Conservation (phyloP, 2,888 invertebrate genomes). For the Idaea straminata region DNA sequence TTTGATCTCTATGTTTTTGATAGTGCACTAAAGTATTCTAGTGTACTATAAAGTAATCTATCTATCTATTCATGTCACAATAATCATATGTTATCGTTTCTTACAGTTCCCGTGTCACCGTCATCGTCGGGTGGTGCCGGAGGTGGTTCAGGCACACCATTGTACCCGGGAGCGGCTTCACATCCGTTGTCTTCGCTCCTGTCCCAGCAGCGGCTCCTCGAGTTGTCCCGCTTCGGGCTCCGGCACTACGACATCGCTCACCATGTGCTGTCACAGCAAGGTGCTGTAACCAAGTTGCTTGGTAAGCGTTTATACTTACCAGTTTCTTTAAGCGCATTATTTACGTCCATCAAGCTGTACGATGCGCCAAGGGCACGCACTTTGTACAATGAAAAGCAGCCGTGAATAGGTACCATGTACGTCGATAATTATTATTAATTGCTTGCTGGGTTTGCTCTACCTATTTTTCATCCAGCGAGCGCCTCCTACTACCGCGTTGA, state of each 20-base stretch:
- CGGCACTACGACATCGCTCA: slow-evolving; percentile 95
- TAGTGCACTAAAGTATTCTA: neutral
- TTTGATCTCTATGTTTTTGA: too few relatives aligned
- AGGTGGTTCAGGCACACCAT: slow-evolving; percentile 66
- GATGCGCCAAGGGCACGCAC: too few relatives aligned
- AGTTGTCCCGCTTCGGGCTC: slow-evolving; percentile 89
- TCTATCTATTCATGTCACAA: slow-evolving; percentile 4
- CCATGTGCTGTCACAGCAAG: slow-evolving; percentile 94
- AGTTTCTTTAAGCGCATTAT: neutral
- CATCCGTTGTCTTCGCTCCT: slow-evolving; percentile 86
- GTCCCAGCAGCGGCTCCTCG: slow-evolving; percentile 89
- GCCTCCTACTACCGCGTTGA: too few relatives aligned
- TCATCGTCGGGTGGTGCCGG: slow-evolving; percentile 72
- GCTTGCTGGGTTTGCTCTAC: too few relatives aligned
- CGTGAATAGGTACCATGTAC: too few relatives aligned
- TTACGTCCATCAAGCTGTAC: too few relatives aligned
- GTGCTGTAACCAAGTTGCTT: slow-evolving; percentile 93
- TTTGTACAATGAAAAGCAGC: too few relatives aligned
- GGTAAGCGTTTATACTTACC: slow-evolving; percentile 81
- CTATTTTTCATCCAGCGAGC: too few relatives aligned
- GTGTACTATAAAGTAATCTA: neutral
- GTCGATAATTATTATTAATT: too few relatives aligned
- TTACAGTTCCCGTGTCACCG: slow-evolving; percentile 80
- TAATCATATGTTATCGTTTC: slow-evolving; percentile 14
- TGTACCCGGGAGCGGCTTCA: slow-evolving; percentile 70